Conservation (phyloP, 1,140 invertebrate genomes). For the Andricus grossulariae region DNA sequence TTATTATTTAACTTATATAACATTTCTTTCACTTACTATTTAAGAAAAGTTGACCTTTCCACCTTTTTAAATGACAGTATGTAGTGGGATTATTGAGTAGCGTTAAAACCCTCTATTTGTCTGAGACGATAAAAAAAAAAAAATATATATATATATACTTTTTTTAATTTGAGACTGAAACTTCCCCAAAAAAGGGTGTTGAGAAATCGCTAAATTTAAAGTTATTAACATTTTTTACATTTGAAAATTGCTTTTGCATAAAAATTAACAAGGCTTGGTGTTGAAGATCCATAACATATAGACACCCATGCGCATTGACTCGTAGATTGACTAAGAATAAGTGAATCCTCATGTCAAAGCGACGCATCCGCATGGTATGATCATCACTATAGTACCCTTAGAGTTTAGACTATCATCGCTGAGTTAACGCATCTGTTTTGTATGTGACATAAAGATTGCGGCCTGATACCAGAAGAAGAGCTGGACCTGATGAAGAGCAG, state of each 20-base stretch:
- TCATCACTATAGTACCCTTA: constrained; percentile 33
- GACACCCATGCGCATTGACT: constrained; percentile 5
- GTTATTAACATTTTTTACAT: neutral
- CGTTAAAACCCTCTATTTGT: too few species aligned
- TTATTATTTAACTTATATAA: too few species aligned
- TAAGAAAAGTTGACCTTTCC: too few species aligned
- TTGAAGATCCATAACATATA: neutral
- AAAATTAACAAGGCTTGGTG: constrained; percentile 8
- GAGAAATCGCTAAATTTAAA: too few species aligned
- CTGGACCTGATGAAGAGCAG: constrained; percentile 67
- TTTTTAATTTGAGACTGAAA: too few species aligned
- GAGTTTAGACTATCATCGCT: constrained; percentile 28
- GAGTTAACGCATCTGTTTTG: constrained; percentile 59
- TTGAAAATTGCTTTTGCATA: neutral
- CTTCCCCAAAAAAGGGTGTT: too few species aligned
- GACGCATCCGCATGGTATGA: constrained; percentile 38
- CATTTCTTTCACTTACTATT: too few species aligned
- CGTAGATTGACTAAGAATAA: constrained; percentile 33
- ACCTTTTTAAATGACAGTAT: too few species aligned
- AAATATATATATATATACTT: too few species aligned
- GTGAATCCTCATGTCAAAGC: constrained; percentile 45
- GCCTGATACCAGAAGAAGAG: constrained; percentile 62
- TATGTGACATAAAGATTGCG: constrained; percentile 71
- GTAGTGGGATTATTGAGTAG: too few species aligned
- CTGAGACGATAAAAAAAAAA: too few species aligned